Base-by-base conservation (phyloP, 2,113 vertebrate species). In the Platanista minor region DNA sequence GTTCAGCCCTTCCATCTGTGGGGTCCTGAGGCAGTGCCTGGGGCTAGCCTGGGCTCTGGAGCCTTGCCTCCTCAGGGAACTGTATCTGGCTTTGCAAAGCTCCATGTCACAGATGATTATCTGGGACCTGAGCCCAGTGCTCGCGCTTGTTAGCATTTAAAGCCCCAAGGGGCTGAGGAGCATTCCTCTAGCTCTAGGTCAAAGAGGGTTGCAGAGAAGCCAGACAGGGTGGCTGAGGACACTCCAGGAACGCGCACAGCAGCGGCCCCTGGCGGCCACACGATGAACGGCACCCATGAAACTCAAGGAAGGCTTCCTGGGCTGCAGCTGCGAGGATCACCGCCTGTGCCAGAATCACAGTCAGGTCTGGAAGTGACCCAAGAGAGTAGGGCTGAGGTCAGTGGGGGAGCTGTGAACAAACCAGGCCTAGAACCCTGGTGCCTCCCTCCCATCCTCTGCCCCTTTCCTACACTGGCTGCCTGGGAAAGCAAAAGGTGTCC, bases 231-330 rank as follows among this genome's bases (percentile, higher is more conserved):
- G 39, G 49, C 39, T 15, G 41, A 80, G 62, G 64, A 83, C 36
- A 27, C 11, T 6, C 12, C 31, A 21, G n/a, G 49, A 33, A 2
- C 1, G 2, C 43, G 90, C 18, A 0, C 52, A 2, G 86, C 89
- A 80, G 96, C 67, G 62, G n/a, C 90, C 83, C 57, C 97, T 66
- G 74, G 95, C 5, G 97, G 87, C n/a, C 69, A 14, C 5, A 7
- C 0, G 0, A 13, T 83, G 67, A 89, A 66, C 66, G 77, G 87
- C 74, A 5, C 52, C 77, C 25, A 3, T 10, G 25, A 72, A 36
- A 7, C 1, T 0, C 36, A 20, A 15, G 31, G 36, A 27, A 25
- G n/a, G 9, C 31, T 74, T 46, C 15, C 25, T 0, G 17, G 17
- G 36, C 11, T 36, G 43, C 15, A 21, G 8, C 33, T 39, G 13